Conservation (phyloP, 1,140 invertebrate species). For the Amyelois transitella region DNA sequence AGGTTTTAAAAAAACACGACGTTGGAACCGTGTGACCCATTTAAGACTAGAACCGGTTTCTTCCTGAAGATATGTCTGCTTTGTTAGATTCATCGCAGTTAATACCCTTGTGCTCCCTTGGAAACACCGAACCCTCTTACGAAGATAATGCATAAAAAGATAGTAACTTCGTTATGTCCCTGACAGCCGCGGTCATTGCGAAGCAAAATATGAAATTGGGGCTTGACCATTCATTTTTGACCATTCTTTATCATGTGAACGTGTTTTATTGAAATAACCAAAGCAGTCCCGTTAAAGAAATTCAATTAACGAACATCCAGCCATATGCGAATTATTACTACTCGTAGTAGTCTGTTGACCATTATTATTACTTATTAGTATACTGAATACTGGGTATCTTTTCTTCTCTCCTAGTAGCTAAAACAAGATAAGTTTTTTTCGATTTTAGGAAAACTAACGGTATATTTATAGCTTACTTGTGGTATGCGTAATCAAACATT, state of each 20-base stretch:
- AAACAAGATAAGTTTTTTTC: slow-evolving; percentile 12
- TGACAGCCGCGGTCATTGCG: slow-evolving; percentile 43
- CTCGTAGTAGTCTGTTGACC: slow-evolving; percentile 25
- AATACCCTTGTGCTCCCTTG: slow-evolving; percentile 61
- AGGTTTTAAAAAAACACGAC: slow-evolving; percentile 55
- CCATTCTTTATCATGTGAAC: slow-evolving; percentile 52
- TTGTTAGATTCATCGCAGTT: slow-evolving; percentile 63
- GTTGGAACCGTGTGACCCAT: slow-evolving; percentile 71
- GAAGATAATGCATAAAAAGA: slow-evolving; percentile 66
- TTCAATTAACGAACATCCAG: slow-evolving; percentile 23
- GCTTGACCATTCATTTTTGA: slow-evolving; percentile 64
- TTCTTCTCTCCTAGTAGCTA: slow-evolving; percentile 7
- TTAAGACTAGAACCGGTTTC: slow-evolving; percentile 68
- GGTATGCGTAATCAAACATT: slow-evolving; percentile 35
- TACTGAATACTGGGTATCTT: no score
- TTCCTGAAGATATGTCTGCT: slow-evolving; percentile 60
- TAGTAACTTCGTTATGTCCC: slow-evolving; percentile 56
- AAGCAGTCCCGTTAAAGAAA: slow-evolving; percentile 28
- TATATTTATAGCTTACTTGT: slow-evolving; percentile 28
- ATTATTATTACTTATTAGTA: slow-evolving; percentile 31
- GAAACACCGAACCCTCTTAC: slow-evolving; percentile 53
- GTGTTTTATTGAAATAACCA: slow-evolving; percentile 39
- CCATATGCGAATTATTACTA: slow-evolving; percentile 40
- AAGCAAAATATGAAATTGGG: slow-evolving; percentile 57
- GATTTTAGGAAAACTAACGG: slow-evolving; percentile 24